Base-by-base conservation (phyloP, 2,888 invertebrate genomes). In the Scaeva pyrastri region DNA sequence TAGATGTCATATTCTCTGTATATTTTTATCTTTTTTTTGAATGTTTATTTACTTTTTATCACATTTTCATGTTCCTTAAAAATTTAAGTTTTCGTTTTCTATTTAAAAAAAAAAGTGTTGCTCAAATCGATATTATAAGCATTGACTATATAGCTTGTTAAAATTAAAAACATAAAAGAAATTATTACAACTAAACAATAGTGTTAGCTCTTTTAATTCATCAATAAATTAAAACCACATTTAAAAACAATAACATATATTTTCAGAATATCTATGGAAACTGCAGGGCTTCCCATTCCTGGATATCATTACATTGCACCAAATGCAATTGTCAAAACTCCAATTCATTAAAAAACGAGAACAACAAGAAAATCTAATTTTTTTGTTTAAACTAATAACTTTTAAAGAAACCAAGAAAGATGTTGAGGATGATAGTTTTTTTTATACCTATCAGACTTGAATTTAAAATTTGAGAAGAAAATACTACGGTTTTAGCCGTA, bases 181-280 rank as follows among this genome's bases (percentile, higher is more conserved):
- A 41, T n/a, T n/a, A n/a, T n/a, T n/a, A n/a, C n/a, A n/a, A n/a
- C n/a, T n/a, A 58, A 19, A 56, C n/a, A 31, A 14, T 60, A 75
- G n/a, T 50, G 41, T 68, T 56, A 48, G 50, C 31, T 23, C 7
- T 23, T 60, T 14, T 72, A 8, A 64, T 31, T 64, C 39, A 41
- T 66, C 31, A 78, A 73, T 60, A 16, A 50, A 74, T 73, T 52
- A 56, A 70, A 52, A 23, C 23, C 60, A 45, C n/a, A 39, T 45
- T 64, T 39, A 50, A 74, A 55, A 74, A 75, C 21, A 14, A 10
- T 5, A 68, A 23, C 21, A 41, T 71, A 68, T 82, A 82, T 87
- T 90, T 95, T 87, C 95, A 98, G 98, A 95, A 97, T 98, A 96
- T 97, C 97, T 85, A 97, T 97, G 97, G 97, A 98, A 94, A 97